Evolutionary conservation across 2,888 invertebrate species (phyloP), one percentile per base, ranked within the genome.

Genomic region (Aplocera efformata): DNA sequence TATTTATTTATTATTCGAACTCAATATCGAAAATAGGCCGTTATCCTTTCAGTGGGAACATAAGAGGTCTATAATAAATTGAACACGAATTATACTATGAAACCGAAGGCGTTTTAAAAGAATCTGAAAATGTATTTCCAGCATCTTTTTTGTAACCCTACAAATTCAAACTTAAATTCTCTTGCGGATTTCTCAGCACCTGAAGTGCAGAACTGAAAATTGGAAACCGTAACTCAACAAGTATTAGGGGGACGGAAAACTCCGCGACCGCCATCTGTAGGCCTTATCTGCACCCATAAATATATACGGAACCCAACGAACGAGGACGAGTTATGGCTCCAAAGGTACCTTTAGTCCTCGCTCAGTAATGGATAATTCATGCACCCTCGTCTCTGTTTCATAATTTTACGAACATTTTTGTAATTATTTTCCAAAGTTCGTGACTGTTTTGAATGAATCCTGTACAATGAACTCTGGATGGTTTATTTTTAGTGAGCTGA

Each of bases 221-320:
- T 88, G 85, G 80, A 79, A 79, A 73, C 78, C 76, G 83, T 88
- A 85, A 85, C 78, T 88, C 85, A 86, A 83, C 84, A 79, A 85
- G 84, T 86, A 85, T 84, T 82, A 84, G 77, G 84, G 85, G 80
- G 40, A 78, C 73, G 77, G 83, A 84, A 83, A 88, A 84, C 75
- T 84, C 74, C 68, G 67, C 62, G 67, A 63, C 64, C 72, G 76
- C 84, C 86, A 85, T 88, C 86, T 85, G 86, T 78, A 86, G 78
- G 79, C 79, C 80, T 86, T 86, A 85, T 88, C 86, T 86, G 61
- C 58, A 55, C 59, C 76, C 72, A 84, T 88, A 88, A 86, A 84
- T 85, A 83, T 75, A 61, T 72, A 72, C 72, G 68, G 75, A 69
- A 70, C 74, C 69, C 72, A 74, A 77, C 76, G 75, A 69, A 76